Evolutionary conservation across 2,888 invertebrate genomes (phyloP).

Genomic region (Hyalella azteca): DNA sequence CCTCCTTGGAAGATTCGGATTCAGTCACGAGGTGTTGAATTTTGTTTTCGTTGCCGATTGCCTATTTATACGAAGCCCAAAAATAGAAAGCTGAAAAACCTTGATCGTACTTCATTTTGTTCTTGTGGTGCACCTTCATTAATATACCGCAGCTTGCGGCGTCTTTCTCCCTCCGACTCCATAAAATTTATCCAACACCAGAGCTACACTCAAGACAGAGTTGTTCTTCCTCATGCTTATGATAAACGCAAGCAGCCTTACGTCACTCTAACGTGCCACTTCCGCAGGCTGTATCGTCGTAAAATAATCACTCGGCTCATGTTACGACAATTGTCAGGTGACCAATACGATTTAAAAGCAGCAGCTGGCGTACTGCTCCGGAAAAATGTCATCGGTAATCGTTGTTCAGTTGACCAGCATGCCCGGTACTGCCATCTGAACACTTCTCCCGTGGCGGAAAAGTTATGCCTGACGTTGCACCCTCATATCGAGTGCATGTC

Average conservation of each 20-base stretch:
- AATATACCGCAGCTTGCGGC: not conserved
- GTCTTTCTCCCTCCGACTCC: not conserved
- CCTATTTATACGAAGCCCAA: not conserved
- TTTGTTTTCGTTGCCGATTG: not conserved
- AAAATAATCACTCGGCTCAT: constrained; percentile 50
- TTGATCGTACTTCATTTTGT: not conserved
- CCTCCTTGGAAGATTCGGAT: too few relatives aligned
- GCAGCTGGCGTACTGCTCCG: not conserved
- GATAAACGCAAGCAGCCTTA: constrained; percentile 41
- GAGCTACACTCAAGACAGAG: too few relatives aligned
- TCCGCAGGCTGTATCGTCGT: constrained; percentile 48
- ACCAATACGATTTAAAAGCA: constrained; percentile 38
- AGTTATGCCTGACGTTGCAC: not conserved
- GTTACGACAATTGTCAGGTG: constrained; percentile 46
- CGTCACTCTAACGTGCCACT: constrained; percentile 47
- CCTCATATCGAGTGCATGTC: too few relatives aligned
- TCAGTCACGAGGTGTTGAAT: too few relatives aligned
- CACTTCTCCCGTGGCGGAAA: not conserved
- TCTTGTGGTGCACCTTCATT: not conserved
- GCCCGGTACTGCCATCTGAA: not conserved
- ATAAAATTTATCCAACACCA: not conserved
- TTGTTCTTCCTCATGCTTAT: not conserved
- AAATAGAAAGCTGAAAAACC: not conserved
- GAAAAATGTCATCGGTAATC: not conserved
- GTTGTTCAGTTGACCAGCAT: not conserved